Evolutionary conservation across 2,797 vertebrate genomes (phyloP).

Genomic region (Sciurus carolinensis): DNA sequence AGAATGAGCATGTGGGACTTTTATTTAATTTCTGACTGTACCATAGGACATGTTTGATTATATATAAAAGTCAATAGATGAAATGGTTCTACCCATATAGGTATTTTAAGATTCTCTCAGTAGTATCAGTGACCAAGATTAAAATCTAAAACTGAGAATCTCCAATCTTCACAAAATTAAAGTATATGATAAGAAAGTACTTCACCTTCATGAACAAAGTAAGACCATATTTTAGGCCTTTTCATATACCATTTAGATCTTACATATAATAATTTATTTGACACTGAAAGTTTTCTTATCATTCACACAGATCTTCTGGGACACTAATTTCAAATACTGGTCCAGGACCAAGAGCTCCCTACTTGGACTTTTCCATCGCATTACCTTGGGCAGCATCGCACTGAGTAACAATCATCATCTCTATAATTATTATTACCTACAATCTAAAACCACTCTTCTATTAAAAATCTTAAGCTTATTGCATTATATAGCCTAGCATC

Average conservation of each 20-base stretch:
- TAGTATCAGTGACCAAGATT: background rate
- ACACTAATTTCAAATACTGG: background rate
- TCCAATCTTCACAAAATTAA: background rate
- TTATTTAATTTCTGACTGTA: background rate
- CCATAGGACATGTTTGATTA: background rate
- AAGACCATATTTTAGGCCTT: background rate
- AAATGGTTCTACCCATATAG: background rate
- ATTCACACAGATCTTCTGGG: background rate
- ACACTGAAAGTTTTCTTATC: background rate
- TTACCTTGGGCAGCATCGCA: background rate
- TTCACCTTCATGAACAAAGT: background rate
- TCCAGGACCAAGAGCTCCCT: background rate
- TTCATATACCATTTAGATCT: background rate
- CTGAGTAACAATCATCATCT: background rate
- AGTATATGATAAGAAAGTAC: background rate
- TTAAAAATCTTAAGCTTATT: background rate
- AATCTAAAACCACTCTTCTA: background rate
- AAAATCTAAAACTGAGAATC: background rate
- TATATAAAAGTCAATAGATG: background rate
- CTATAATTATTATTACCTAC: background rate
- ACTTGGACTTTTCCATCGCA: background rate
- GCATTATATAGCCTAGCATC: background rate
- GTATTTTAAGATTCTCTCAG: background rate
- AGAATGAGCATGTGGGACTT: background rate
- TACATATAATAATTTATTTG: background rate